Base-by-base conservation (phyloP, 1,140 invertebrate genomes). In the Asbolus verrucosus region DNA sequence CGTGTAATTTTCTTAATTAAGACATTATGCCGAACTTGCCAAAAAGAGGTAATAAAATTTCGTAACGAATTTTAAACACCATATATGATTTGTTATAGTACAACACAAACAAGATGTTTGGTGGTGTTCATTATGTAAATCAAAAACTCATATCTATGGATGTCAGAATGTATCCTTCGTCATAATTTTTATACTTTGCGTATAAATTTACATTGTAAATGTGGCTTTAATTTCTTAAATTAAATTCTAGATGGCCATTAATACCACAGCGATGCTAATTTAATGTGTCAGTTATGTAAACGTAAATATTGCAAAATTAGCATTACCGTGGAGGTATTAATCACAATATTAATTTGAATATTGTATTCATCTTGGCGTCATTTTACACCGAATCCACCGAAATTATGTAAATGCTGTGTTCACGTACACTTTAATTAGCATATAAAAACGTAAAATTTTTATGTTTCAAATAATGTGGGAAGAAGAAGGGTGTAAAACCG, bases 301-400 rank as follows among this genome's bases (percentile, higher is more conserved):
- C 39, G 39, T 16, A 43, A 43, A 43, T 43, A 43, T 43, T 43
- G 15, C 39, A 43, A 16, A 43, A 54, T 54, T 54, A 54, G 21
- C 46, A 54, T 54, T 14, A 9, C n/a, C n/a, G 46, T 27, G 46
- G n/a, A 19, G 18, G 24, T 54, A 24, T 54, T 50, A 50, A 21
- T 50, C 15, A 50, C 21, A 50, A 18, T 18, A 21, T n/a, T 50
- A 50, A 50, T 50, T 50, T 54, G 27, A 54, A 54, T 27, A 11
- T 46, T 14, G 41, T 8, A 21, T 46, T 46, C 41, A 18, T 19
- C 4, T 27, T 13, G 9, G 9, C 9, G 8, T n/a, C 21, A 21
- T 1, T 54, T 54, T 27, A 54, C 46, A 54, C 27, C 27, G 46
- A 54, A 54, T 54, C 46, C 19, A 13, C 46, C 6, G 21, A 54